These are phyloP conservation scores for Chitala chitala DNA, from an alignment of 2,113 vertebrate species.

Conservation along the genomic window DNA sequence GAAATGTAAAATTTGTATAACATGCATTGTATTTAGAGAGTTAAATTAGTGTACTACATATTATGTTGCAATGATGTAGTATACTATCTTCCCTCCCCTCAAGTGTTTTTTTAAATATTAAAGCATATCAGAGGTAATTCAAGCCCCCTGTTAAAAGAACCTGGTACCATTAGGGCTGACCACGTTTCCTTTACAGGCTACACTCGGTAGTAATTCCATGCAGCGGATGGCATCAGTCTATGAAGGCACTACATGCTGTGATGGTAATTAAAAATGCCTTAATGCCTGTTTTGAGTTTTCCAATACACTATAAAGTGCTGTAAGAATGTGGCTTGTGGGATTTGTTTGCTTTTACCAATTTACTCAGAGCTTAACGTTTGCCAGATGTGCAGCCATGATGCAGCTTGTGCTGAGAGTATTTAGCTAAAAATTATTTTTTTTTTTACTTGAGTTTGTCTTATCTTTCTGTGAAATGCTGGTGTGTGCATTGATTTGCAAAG, in stretches of 20 bases:
- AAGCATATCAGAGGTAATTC: too few relatives aligned
- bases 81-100: background rate
- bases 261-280: constrained; percentile 3
- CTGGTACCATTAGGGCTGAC: too few relatives aligned
- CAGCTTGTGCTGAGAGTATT: background rate
- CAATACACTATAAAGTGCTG: constrained; percentile 34
- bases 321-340: constrained; percentile 18
- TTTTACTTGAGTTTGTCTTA: background rate
- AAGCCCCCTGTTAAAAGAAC: too few relatives aligned
- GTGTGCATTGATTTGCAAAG: background rate
- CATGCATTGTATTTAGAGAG: too few relatives aligned
- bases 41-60: too few relatives aligned
- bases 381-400: constrained; percentile 1
- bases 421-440: background rate
- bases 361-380: background rate
- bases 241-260: background rate
- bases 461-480: background rate
- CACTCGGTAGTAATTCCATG: background rate
- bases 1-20: too few relatives aligned
- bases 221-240: background rate
- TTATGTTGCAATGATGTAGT: too few relatives aligned
- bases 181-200: background rate
- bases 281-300: constrained; percentile 25
- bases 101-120: too few relatives aligned
- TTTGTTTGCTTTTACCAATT: background rate